A percentile compares a stretch with the other conserved stretches of the same genome.
phyloP scores from a whole-genome alignment of 1,140 invertebrate genomes.

The Bombus pyrosoma region DNA sequence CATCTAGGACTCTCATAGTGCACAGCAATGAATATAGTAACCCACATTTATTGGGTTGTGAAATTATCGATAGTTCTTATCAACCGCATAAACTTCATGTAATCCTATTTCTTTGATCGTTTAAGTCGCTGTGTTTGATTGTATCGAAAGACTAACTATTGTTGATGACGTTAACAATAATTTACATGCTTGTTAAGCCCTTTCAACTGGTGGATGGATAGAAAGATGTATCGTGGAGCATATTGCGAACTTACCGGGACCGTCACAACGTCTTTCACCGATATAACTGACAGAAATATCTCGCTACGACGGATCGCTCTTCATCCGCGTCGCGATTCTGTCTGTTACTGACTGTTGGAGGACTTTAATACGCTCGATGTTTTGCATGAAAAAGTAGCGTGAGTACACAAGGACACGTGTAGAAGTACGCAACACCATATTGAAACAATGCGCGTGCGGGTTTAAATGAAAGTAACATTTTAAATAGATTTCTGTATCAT shows the following conservation, averaged over 20 bases:
- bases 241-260: constrained; percentile 15
- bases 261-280: neutral
- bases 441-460: neutral
- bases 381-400: neutral
- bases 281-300: neutral
- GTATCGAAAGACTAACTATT: too few species aligned
- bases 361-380: neutral
- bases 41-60: too few species aligned
- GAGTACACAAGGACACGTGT: neutral
- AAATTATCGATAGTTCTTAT: neutral
- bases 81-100: neutral
- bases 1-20: too few species aligned
- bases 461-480: neutral
- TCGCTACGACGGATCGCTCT: neutral
- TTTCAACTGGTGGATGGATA: neutral
- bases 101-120: neutral
- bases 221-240: neutral
- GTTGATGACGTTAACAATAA: neutral
- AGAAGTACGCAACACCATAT: neutral
- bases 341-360: neutral
- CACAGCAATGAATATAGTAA: neutral
- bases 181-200: neutral
- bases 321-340: neutral
- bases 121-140: neutral
- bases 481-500: neutral